A percentile compares a stretch with the other conserved stretches of the same genome.
phyloP scores from a whole-genome alignment of 2,797 vertebrate genomes.

The Chelon auratus region DNA sequence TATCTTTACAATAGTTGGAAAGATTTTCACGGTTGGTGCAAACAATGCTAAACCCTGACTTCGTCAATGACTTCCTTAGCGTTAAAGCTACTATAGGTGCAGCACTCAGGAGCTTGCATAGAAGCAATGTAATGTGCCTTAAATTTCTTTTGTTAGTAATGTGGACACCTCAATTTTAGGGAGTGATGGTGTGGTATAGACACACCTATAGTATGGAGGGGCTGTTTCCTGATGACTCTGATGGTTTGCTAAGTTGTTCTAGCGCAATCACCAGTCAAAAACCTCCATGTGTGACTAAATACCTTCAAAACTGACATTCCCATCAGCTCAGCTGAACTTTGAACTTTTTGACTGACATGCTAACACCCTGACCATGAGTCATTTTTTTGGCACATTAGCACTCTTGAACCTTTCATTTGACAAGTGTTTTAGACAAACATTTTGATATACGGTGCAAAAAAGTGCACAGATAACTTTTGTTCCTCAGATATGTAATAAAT shows the following conservation, averaged over 20 bases:
- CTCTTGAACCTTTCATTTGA: neutral
- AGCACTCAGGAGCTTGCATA: no score
- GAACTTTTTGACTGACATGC: neutral
- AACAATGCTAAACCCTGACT: no score
- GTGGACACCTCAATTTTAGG: neutral
- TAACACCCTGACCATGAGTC: neutral
- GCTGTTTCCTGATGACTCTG: no score
- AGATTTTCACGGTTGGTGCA: neutral
- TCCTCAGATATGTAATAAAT: constrained; percentile 35
- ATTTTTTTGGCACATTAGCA: neutral
- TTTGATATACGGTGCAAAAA: constrained; percentile 54
- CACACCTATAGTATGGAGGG: neutral
- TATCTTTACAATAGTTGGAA: neutral
- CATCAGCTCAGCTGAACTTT: neutral
- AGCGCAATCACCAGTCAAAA: neutral
- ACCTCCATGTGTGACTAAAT: neutral
- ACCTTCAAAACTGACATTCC: neutral
- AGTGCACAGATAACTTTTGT: constrained; percentile 43
- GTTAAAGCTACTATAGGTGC: no score
- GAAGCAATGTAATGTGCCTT: no score
- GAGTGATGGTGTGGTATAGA: neutral
- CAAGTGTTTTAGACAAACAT: neutral
- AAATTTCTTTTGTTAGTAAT: no score
- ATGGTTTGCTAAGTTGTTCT: no score
- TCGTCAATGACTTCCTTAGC: no score